A percentile compares a stretch with the other conserved stretches of the same genome.
phyloP scores from a whole-genome alignment of 2,113 vertebrate genomes.

The Aramus guarauna region DNA sequence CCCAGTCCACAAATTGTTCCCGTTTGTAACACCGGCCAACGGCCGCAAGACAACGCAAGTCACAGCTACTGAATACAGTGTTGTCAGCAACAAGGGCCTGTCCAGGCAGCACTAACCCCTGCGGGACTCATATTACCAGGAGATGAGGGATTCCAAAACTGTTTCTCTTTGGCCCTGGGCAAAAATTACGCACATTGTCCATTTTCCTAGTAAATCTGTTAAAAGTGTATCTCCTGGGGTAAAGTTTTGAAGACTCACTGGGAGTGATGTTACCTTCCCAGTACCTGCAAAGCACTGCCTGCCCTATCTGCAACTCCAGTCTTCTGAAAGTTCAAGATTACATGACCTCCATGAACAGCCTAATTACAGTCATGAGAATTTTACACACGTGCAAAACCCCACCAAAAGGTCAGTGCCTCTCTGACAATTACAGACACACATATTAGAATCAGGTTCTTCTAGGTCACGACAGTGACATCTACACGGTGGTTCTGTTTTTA shows the following conservation, averaged over 20 bases:
- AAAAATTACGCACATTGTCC: background rate
- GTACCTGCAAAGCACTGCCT: background rate
- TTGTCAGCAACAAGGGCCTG: background rate
- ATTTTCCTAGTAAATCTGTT: background rate
- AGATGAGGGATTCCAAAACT: background rate
- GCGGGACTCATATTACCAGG: background rate
- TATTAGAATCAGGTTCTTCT: background rate
- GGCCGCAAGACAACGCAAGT: background rate
- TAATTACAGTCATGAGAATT: background rate
- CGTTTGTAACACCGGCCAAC: accelerated
- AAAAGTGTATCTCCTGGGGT: background rate
- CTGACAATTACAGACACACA: accelerated
- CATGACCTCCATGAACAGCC: accelerated
- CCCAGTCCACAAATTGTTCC: background rate
- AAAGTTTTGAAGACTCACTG: background rate
- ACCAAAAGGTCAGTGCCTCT: background rate
- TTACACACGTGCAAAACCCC: background rate
- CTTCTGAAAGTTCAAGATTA: background rate
- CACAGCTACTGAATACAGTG: background rate
- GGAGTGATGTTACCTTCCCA: background rate
- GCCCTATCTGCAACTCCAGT: background rate
- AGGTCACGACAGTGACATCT: background rate
- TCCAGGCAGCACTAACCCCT: background rate
- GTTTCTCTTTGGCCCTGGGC: background rate
- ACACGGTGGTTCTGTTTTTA: background rate